Percentiles rank a stretch among this genome's conserved stretches.
Conservation (phyloP, 2,888 invertebrate species). For the Blera fallax region DNA sequence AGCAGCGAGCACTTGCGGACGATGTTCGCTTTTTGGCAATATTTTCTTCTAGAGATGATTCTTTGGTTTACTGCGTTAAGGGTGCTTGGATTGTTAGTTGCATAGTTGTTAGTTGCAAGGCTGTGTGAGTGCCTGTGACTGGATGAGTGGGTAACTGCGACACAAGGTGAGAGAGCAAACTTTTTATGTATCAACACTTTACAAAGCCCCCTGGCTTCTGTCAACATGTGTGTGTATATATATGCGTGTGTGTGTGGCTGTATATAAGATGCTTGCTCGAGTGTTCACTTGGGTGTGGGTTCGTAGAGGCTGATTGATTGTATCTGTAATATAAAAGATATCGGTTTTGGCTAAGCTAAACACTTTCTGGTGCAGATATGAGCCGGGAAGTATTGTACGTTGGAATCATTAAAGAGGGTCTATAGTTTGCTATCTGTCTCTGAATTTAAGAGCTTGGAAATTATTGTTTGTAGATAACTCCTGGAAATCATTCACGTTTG, state of each 20-base stretch:
- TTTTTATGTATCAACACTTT: conserved; percentile 25
- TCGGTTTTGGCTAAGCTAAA: conserved; percentile 16
- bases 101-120: conserved; percentile 28
- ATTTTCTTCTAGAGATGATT: conserved; percentile 62
- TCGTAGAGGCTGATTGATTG: conserved; percentile 20
- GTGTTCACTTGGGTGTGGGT: conserved; percentile 21
- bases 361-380: conserved; percentile 6
- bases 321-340: conserved; percentile 18
- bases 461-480: background rate
- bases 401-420: background rate
- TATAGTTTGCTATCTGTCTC: background rate
- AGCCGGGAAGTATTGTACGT: background rate
- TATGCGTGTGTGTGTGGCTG: background rate
- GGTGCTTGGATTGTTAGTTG: conserved; percentile 41
- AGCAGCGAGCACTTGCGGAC: conserved; percentile 63
- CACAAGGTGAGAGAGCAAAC: conserved; percentile 10
- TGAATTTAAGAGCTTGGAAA: background rate
- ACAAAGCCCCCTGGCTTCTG: background rate
- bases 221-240: background rate
- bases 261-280: conserved; percentile 10
- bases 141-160: conserved; percentile 11
- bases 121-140: background rate
- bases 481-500: background rate
- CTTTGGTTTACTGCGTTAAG: conserved; percentile 72
- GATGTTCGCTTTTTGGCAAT: conserved; percentile 78